A percentile compares a stretch with the other conserved stretches of the same genome.
These are phyloP conservation scores for Trachythela sp. DNA, from an alignment of 64 coral and sea anemone species.

Conservation along the genomic window DNA sequence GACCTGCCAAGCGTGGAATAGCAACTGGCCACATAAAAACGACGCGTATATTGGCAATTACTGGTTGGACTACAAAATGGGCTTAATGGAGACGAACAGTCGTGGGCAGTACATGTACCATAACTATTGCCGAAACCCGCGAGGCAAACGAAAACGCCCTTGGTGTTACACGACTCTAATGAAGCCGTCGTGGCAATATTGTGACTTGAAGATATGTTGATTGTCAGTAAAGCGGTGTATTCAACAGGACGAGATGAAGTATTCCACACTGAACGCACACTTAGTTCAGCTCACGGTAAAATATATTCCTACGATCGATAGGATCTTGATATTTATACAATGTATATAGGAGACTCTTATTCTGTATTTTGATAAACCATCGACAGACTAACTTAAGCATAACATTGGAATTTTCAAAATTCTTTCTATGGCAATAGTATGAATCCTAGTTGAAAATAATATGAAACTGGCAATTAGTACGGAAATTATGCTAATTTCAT, in stretches of 20 bases:
- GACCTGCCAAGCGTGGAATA: conserved; percentile 85
- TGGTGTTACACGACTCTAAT: conserved; percentile 96
- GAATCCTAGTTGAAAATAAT: too few species aligned
- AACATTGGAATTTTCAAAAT: neutral
- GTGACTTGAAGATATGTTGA: conserved; percentile 76
- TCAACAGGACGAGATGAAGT: too few species aligned
- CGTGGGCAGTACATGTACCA: conserved; percentile 17
- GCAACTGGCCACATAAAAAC: conserved; percentile 75
- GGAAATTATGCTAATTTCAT: too few species aligned
- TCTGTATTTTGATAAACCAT: neutral
- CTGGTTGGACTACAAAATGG: neutral
- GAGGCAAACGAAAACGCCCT: conserved; percentile 56
- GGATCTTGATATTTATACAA: neutral
- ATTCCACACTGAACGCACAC: too few species aligned
- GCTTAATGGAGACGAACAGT: neutral
- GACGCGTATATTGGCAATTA: conserved; percentile 29
- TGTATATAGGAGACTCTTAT: neutral
- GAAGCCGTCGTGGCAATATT: conserved; percentile 82
- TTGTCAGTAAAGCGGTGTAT: too few species aligned
- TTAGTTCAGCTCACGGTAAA: too few species aligned
- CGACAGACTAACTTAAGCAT: neutral
- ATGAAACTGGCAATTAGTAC: too few species aligned
- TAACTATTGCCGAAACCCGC: conserved; percentile 90
- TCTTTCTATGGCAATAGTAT: too few species aligned
- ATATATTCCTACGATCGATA: too few species aligned